Evolutionary conservation across 2,113 vertebrate genomes (phyloP).

Genomic region (Ranitomeya imitator): DNA sequence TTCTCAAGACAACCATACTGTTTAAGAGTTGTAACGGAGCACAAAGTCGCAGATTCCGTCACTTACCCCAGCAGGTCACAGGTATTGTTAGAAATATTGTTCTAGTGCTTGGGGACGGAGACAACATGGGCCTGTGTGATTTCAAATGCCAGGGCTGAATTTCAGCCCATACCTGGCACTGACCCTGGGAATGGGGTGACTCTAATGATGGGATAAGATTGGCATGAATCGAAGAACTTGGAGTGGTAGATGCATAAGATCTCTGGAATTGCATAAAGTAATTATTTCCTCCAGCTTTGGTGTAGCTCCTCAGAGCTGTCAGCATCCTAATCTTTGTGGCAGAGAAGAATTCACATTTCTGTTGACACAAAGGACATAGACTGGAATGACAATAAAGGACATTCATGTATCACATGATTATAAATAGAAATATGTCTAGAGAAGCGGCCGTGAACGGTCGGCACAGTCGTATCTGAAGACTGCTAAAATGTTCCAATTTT

Average conservation of each 20-base stretch:
- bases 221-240: background rate
- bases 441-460: background rate
- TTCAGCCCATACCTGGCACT: too few relatives aligned
- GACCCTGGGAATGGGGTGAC: too few relatives aligned
- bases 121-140: too few relatives aligned
- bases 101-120: too few relatives aligned
- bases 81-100: too few relatives aligned
- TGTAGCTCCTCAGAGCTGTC: background rate
- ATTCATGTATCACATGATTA: conserved; percentile 22
- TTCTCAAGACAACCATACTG: too few relatives aligned
- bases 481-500: background rate
- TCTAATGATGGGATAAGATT: background rate
- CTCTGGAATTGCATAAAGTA: background rate
- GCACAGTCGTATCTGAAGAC: too few relatives aligned
- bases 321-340: background rate
- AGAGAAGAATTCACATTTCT: background rate
- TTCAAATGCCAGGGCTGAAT: too few relatives aligned
- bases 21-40: too few relatives aligned
- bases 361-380: conserved; percentile 33
- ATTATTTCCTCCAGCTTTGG: background rate
- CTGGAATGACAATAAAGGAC: conserved; percentile 32
- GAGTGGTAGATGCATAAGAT: background rate
- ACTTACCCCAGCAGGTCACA: too few relatives aligned
- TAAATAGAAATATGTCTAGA: conserved; percentile 25
- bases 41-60: too few relatives aligned